phyloP scores from a whole-genome alignment of 2,888 invertebrate species.

The Lacanobia wlatinum region DNA sequence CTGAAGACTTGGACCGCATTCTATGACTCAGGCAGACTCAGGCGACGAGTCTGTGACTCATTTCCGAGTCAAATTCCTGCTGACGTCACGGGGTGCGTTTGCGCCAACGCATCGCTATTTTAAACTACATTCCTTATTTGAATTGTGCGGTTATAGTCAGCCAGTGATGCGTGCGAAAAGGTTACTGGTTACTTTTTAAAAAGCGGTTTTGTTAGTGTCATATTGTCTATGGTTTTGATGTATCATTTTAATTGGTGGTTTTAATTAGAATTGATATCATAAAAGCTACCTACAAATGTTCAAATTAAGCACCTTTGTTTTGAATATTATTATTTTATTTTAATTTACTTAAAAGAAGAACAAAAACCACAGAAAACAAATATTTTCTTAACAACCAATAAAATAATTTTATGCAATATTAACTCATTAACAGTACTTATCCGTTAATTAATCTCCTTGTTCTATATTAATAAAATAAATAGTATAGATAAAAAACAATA shows the following conservation, averaged over 20 bases:
- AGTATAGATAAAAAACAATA: conserved; percentile 45
- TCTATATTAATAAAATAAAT: conserved; percentile 37
- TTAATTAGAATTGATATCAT: conserved; percentile 10
- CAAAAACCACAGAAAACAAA: background rate
- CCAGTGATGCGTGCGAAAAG: conserved; percentile 52
- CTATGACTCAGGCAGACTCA: conserved; percentile 70
- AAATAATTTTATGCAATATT: background rate
- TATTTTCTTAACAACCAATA: background rate
- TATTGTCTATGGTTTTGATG: conserved; percentile 23
- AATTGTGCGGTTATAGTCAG: conserved; percentile 58
- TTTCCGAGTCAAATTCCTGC: conserved; percentile 83
- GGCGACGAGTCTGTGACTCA: conserved; percentile 76
- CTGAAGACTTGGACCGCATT: conserved; percentile 58
- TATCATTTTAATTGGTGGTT: conserved; percentile 7
- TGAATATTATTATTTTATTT: too few relatives aligned
- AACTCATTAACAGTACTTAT: background rate
- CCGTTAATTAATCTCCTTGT: conserved; percentile 20
- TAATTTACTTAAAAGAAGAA: too few relatives aligned
- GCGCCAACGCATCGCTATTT: conserved; percentile 77
- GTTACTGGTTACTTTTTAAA: conserved; percentile 21
- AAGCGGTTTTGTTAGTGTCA: conserved; percentile 24
- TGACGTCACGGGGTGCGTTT: conserved; percentile 84
- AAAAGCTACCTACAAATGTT: too few relatives aligned
- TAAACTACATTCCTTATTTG: conserved; percentile 79
- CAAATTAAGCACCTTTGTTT: too few relatives aligned